Conservation (phyloP, 2,888 invertebrate genomes). For the Hirtodrosophila duncani region DNA sequence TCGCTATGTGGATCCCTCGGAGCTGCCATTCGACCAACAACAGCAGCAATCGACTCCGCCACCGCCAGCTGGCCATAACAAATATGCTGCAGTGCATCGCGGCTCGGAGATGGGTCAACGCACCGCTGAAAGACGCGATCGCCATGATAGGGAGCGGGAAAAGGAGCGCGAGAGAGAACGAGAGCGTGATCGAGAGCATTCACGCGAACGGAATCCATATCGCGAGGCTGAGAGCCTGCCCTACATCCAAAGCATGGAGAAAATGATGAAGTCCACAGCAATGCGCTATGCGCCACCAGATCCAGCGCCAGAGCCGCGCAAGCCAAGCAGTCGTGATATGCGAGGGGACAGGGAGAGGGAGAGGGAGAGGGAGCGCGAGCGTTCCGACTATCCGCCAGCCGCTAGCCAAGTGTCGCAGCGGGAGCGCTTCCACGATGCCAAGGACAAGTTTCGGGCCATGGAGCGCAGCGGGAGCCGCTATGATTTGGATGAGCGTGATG, state of each 20-base stretch:
- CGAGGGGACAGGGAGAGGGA: conserved; percentile 18
- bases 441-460: conserved; percentile 89
- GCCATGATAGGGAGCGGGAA: conserved; percentile 44
- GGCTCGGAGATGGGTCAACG: conserved; percentile 32
- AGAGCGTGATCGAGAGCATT: conserved; percentile 59
- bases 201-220: conserved; percentile 77
- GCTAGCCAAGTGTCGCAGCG: conserved; percentile 81
- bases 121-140: conserved; percentile 25
- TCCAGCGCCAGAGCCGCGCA: conserved; percentile 28
- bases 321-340: conserved; percentile 25
- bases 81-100: conserved; percentile 67
- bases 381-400: conserved; percentile 3
- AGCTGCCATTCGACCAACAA: conserved; percentile 71
- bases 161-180: conserved; percentile 56
- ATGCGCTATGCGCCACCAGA: conserved; percentile 75
- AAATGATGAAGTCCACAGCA: conserved; percentile 78
- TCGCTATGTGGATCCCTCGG: conserved; percentile 75
- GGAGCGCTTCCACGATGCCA: conserved; percentile 90
- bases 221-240: conserved; percentile 78
- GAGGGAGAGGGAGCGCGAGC: conserved; percentile 1
- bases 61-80: conserved; percentile 47
- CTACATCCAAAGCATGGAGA: conserved; percentile 78
- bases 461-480: conserved; percentile 80
- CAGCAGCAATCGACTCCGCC: conserved; percentile 48
- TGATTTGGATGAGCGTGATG: conserved; percentile 80